Conservation (phyloP, 2,113 vertebrate genomes). For the Onychostoma macrolepis region DNA sequence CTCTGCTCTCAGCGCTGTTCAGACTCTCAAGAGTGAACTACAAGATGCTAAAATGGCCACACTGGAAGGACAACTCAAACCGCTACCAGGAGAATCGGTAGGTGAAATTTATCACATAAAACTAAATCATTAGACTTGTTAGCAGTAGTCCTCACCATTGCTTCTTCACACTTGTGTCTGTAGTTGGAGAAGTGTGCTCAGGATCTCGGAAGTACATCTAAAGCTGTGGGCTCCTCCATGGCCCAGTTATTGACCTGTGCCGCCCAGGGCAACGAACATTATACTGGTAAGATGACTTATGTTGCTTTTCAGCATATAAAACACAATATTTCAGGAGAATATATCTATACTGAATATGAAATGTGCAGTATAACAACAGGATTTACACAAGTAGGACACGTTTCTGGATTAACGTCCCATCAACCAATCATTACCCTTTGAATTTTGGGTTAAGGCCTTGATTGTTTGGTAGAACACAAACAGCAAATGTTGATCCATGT, state of each 20-base stretch:
- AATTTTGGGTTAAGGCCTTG: neutral
- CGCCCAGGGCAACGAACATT: constrained; percentile 97
- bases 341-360: neutral
- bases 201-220: constrained; percentile 96
- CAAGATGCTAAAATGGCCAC: constrained; percentile 96
- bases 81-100: constrained; percentile 97
- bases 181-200: constrained; percentile 97
- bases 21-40: constrained; percentile 91
- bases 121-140: neutral
- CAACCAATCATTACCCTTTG: neutral
- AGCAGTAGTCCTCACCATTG: neutral
- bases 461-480: neutral
- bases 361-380: neutral
- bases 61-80: constrained; percentile 88
- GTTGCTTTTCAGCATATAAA: neutral
- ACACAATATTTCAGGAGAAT: constrained; percentile 7
- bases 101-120: constrained; percentile 44
- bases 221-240: constrained; percentile 97
- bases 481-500: neutral
- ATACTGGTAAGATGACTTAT: constrained; percentile 84
- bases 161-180: constrained; percentile 7
- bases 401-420: neutral
- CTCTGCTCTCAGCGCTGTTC: constrained; percentile 91
- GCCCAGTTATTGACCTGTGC: constrained; percentile 96
- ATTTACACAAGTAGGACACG: neutral